A percentile compares a stretch with the other conserved stretches of the same genome.
Conservation (phyloP, 2,888 invertebrate species). For the Diabrotica balteata region DNA sequence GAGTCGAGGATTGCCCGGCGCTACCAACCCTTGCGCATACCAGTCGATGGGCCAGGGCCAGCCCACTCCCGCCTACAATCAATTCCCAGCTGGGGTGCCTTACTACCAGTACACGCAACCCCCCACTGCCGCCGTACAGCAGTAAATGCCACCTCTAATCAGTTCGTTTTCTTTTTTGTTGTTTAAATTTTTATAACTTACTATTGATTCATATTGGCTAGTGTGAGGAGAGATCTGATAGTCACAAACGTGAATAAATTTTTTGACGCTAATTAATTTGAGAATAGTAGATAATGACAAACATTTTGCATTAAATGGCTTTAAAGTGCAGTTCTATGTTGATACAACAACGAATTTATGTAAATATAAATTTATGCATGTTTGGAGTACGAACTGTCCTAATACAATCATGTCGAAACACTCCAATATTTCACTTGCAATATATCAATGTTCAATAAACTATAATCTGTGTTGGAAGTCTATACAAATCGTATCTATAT, state of each 20-base stretch:
- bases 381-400: conserved; percentile 1
- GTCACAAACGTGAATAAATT: conserved; percentile 12
- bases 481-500: too few species aligned
- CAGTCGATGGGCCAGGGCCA: conserved; percentile 66
- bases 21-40: conserved; percentile 66
- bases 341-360: background rate
- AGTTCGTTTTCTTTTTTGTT: conserved; percentile 7
- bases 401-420: conserved; percentile 24
- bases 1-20: conserved; percentile 65
- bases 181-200: conserved; percentile 14
- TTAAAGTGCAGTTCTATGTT: background rate
- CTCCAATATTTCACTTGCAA: background rate
- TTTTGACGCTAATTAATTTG: background rate
- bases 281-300: background rate
- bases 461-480: too few species aligned
- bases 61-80: conserved; percentile 62
- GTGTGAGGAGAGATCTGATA: conserved; percentile 1
- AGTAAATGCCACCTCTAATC: conserved; percentile 62
- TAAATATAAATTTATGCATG: conserved; percentile 20
- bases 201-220: conserved; percentile 15
- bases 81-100: conserved; percentile 73
- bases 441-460: too few species aligned
- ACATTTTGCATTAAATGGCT: background rate
- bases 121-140: conserved; percentile 72
- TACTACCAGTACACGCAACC: conserved; percentile 69